Evolutionary conservation across 2,888 invertebrate species (phyloP).

Genomic region (Eupithecia exiguata): DNA sequence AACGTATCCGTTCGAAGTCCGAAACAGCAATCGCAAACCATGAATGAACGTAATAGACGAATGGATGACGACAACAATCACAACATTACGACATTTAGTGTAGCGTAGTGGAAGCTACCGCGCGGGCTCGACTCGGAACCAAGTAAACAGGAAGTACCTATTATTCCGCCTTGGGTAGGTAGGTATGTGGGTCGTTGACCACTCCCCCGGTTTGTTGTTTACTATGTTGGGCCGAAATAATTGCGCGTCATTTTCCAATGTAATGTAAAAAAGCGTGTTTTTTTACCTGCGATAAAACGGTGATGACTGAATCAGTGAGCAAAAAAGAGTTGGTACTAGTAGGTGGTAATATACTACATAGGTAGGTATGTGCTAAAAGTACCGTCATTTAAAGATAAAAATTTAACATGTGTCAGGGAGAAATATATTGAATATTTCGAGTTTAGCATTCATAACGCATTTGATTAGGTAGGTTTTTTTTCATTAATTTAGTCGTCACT

Average conservation of each 20-base stretch:
- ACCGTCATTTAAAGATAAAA: too few relatives aligned
- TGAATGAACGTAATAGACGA: slow-evolving; percentile 54
- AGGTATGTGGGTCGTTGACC: slow-evolving; percentile 56
- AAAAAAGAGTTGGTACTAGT: too few relatives aligned
- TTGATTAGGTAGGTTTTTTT: too few relatives aligned
- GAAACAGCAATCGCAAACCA: slow-evolving; percentile 42
- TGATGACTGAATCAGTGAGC: too few relatives aligned
- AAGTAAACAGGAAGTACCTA: slow-evolving; percentile 60
- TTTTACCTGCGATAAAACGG: neutral
- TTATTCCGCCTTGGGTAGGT: slow-evolving; percentile 41
- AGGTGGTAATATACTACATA: too few relatives aligned
- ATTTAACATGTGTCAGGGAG: too few relatives aligned
- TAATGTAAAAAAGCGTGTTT: neutral
- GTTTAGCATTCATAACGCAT: too few relatives aligned
- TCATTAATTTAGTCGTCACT: too few relatives aligned
- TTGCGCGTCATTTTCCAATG: slow-evolving; percentile 19
- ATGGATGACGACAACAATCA: slow-evolving; percentile 43
- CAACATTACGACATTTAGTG: slow-evolving; percentile 23
- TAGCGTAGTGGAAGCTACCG: slow-evolving; percentile 44
- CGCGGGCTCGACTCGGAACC: slow-evolving; percentile 44
- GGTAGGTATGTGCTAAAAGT: too few relatives aligned
- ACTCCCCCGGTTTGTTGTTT: slow-evolving; percentile 34
- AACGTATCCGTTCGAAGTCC: slow-evolving; percentile 62
- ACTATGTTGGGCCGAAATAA: slow-evolving; percentile 38
- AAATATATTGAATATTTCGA: too few relatives aligned